phyloP scores from a whole-genome alignment of 2,797 vertebrate genomes.

The Tauraco hartlaubi region DNA sequence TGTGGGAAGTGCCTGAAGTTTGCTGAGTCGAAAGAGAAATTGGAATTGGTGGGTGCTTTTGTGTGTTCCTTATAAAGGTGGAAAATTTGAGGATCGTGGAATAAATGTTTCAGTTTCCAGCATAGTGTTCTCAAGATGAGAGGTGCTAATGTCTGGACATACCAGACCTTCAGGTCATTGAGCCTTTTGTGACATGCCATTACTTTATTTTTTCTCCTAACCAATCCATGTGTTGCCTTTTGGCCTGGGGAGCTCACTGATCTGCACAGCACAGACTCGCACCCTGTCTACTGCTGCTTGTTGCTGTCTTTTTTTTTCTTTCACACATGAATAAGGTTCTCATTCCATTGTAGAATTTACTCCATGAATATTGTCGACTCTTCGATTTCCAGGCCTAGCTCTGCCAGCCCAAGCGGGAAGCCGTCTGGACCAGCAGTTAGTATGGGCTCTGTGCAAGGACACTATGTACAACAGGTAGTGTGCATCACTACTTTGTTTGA shows the following conservation, averaged over 20 bases:
- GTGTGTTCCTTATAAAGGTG: not conserved
- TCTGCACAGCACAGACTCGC: fast-evolving
- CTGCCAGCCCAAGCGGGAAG: slow-evolving; percentile 97
- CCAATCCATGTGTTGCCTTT: fast-evolving
- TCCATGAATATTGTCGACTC: slow-evolving; percentile 80
- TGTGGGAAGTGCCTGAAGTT: not conserved
- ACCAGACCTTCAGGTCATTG: not conserved
- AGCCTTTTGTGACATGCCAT: not conserved
- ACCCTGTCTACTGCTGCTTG: slow-evolving; percentile 19
- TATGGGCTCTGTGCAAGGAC: slow-evolving; percentile 90
- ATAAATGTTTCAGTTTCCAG: not conserved
- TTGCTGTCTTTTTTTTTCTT: slow-evolving; percentile 18
- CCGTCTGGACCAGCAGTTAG: slow-evolving; percentile 87
- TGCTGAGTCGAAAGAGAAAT: not conserved
- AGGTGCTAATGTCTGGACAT: not conserved
- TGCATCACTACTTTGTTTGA: not conserved
- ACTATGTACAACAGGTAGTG: slow-evolving; percentile 95
- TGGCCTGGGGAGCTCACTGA: not conserved
- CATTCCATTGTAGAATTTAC: slow-evolving; percentile 75
- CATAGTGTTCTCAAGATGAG: not conserved
- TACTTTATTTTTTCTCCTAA: not conserved
- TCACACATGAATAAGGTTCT: slow-evolving; percentile 70
- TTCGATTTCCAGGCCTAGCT: slow-evolving; percentile 93
- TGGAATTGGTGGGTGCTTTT: not conserved
- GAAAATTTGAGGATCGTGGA: not conserved